Base-by-base conservation (phyloP, 2,888 invertebrate genomes). In the Laothoe populi region DNA sequence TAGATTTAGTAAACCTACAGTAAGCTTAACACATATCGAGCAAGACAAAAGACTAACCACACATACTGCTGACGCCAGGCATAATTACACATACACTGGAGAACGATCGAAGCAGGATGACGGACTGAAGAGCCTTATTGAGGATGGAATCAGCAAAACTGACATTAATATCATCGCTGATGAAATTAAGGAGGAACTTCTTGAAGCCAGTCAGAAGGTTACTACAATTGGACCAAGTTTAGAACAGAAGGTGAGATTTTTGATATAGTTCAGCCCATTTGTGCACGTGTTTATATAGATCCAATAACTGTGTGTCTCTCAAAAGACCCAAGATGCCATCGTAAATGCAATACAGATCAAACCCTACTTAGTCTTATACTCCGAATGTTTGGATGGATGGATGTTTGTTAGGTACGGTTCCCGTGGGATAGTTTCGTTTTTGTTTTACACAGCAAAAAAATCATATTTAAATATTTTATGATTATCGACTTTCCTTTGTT, bases 181-280 rank as follows among this genome's bases (percentile, higher is more conserved):
- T 73, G 82, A 82, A 7, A 74, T 73, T 1, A 81, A 75, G 26
- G 81, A 77, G 10, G 78, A 75, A 0, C 58, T 74, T 57, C 48
- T 72, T 16, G 86, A 82, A 46, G 75, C 73, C 0, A 78, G 66
- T 44, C 78, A 76, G 11, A 87, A 81, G 68, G 83, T 90, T 48
- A 95, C 94, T 1, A 94, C 94, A 11, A 93, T 94, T 66, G 95
- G 94, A 49, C 95, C 95, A 44, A 94, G 95, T 73, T 88, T 95
- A 77, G 95, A 95, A 78, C 95, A 95, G 75, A 95, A 95, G 83
- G 92, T 95, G 72, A 81, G 80, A 5, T 31, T 53, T 31, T 35
- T 11, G 35, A 3, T 7, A 4, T 19, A 19, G 0, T 19, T 44
- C 7, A 0, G 2, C 5, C 1, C 19, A 2, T 19, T 42, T n/a